These are phyloP conservation scores for Pseudopipra pipra DNA, from an alignment of 2,113 vertebrate genomes.

Conservation along the genomic window DNA sequence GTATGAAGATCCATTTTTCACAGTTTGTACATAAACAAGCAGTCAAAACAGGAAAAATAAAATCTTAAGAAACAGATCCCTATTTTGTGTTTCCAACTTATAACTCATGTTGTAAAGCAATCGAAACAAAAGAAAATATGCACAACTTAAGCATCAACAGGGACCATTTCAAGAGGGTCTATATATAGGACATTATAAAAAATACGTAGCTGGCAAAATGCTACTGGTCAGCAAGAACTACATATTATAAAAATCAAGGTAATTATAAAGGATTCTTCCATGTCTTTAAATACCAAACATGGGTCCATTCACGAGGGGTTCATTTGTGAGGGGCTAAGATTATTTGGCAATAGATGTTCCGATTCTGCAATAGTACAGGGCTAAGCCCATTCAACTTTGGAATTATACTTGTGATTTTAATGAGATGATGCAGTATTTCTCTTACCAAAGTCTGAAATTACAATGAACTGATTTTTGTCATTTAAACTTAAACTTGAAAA, in stretches of 20 bases:
- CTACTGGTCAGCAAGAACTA: background rate
- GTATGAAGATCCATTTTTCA: background rate
- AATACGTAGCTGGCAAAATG: background rate
- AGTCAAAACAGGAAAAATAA: slow-evolving; percentile 28
- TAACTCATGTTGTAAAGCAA: background rate
- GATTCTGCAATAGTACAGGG: background rate
- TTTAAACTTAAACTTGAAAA: background rate
- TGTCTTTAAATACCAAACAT: background rate
- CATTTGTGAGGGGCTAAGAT: background rate
- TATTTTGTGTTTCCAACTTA: background rate
- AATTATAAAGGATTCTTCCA: background rate
- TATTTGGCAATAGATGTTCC: background rate
- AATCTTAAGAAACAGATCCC: background rate
- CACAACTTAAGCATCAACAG: background rate
- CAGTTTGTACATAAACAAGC: slow-evolving; percentile 17
- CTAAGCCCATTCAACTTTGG: background rate
- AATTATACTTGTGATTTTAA: background rate
- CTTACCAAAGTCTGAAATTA: background rate
- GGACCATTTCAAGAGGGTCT: background rate
- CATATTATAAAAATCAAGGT: background rate
- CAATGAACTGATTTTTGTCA: background rate
- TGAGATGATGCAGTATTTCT: background rate
- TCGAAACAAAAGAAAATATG: background rate
- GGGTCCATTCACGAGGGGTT: background rate
- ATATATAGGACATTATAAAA: background rate